phyloP scores from a whole-genome alignment of 2,113 vertebrate species.

The Drymodes brunneopygia region DNA sequence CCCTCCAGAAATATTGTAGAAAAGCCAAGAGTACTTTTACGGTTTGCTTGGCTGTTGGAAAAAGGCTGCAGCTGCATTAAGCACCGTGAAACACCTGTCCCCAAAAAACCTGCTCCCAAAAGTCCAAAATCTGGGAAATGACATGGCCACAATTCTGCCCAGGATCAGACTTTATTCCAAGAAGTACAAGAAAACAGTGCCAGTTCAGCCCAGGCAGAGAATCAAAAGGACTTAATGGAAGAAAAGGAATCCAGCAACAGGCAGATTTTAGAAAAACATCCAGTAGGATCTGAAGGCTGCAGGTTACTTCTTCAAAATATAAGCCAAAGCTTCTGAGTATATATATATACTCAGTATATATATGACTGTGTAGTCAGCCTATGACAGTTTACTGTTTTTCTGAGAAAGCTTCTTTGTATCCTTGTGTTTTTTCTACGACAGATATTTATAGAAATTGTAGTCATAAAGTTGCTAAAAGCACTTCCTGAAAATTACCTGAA shows the following conservation, averaged over 20 bases:
- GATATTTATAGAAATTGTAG: slow-evolving; percentile 2
- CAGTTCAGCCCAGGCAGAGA: background rate
- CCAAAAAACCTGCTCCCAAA: background rate
- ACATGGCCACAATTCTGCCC: background rate
- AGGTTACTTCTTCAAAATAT: background rate
- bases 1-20: background rate
- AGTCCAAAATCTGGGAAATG: background rate
- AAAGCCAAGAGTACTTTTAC: background rate
- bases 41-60: background rate
- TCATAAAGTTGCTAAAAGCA: background rate
- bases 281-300: background rate
- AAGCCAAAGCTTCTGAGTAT: background rate
- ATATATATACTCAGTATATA: too few relatives aligned
- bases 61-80: background rate
- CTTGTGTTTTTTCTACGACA: background rate
- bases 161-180: background rate
- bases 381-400: background rate
- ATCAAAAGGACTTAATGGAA: background rate
- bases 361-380: too few relatives aligned
- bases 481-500: slow-evolving; percentile 34
- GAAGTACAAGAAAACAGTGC: background rate
- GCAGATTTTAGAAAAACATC: background rate
- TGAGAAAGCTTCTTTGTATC: slow-evolving; percentile 7
- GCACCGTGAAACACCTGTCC: background rate
- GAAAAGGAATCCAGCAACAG: background rate